A percentile compares a stretch with the other conserved stretches of the same genome.
Conservation (phyloP, 2,888 invertebrate species). For the Drosophila barbarae region DNA sequence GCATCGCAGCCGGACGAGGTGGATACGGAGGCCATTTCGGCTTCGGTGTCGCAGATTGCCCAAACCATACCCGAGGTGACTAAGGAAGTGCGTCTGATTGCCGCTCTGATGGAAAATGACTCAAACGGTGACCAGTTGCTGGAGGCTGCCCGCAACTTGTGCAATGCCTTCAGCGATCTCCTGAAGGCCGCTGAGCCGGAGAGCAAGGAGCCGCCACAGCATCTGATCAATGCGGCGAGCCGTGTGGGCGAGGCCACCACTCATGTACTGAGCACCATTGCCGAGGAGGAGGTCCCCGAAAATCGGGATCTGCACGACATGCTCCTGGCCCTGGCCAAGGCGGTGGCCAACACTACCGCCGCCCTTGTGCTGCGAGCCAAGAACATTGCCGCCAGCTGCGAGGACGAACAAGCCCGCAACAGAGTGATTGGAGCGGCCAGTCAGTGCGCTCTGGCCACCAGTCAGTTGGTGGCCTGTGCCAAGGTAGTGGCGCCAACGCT, state of each 20-base stretch:
- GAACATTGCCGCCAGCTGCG: slow-evolving; percentile 94
- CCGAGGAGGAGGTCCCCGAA: slow-evolving; percentile 93
- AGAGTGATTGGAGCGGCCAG: slow-evolving; percentile 96
- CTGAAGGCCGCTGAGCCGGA: slow-evolving; percentile 97
- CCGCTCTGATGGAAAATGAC: slow-evolving; percentile 95
- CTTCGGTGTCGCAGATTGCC: slow-evolving; percentile 98
- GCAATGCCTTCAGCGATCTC: slow-evolving; percentile 95
- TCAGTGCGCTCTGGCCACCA: slow-evolving; percentile 97
- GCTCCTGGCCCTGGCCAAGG: slow-evolving; percentile 95
- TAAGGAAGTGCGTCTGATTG: slow-evolving; percentile 88
- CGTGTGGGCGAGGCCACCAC: slow-evolving; percentile 98
- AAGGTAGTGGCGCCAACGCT: slow-evolving; percentile 94
- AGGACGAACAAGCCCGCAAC: slow-evolving; percentile 81
- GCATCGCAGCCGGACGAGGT: slow-evolving; percentile 94
- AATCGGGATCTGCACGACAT: slow-evolving; percentile 93
- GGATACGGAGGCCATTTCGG: slow-evolving; percentile 96
- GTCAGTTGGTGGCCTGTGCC: slow-evolving; percentile 97
- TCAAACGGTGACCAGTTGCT: slow-evolving; percentile 91
- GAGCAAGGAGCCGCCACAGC: slow-evolving; percentile 95
- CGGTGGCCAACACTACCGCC: slow-evolving; percentile 98
- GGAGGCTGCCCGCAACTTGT: slow-evolving; percentile 94
- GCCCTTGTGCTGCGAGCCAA: slow-evolving; percentile 97
- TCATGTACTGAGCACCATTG: slow-evolving; percentile 94
- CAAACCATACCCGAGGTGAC: slow-evolving; percentile 98
- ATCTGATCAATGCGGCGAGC: slow-evolving; percentile 95